phyloP scores from a whole-genome alignment of 2,888 invertebrate genomes.

The Serripes groenlandicus region DNA sequence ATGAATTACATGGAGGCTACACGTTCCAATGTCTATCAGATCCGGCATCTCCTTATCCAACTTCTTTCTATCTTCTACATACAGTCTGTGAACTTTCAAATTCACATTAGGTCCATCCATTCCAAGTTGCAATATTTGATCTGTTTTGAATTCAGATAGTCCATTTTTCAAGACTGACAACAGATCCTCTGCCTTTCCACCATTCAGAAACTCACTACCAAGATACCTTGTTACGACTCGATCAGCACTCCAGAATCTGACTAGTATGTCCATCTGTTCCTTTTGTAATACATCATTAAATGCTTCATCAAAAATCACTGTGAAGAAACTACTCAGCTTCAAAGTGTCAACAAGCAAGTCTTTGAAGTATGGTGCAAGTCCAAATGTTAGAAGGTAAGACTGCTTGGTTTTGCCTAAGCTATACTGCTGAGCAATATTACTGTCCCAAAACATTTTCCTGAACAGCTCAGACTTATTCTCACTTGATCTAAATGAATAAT shows the following conservation, averaged over 20 bases:
- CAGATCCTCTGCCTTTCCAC: conserved; percentile 71
- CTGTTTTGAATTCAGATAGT: conserved; percentile 31
- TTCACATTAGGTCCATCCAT: conserved; percentile 55
- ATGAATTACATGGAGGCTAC: conserved; percentile 79
- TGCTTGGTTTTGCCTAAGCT: conserved; percentile 40
- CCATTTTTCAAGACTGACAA: conserved; percentile 52
- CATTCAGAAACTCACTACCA: conserved; percentile 62
- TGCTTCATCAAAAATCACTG: conserved; percentile 68
- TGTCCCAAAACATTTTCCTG: conserved; percentile 56
- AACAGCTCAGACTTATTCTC: conserved; percentile 53
- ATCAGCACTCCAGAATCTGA: conserved; percentile 72
- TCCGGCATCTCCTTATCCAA: conserved; percentile 28
- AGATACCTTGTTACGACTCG: conserved; percentile 73
- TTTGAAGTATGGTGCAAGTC: conserved; percentile 65
- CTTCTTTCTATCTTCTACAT: conserved; percentile 26
- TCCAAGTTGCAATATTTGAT: conserved; percentile 36
- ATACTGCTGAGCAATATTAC: conserved; percentile 51
- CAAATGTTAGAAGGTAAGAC: conserved; percentile 49
- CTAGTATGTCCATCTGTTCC: conserved; percentile 75
- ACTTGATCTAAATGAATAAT: conserved; percentile 51
- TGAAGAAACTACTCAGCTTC: conserved; percentile 28
- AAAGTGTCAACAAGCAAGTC: conserved; percentile 27
- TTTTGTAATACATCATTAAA: conserved; percentile 57
- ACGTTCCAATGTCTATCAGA: conserved; percentile 77
- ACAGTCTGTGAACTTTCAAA: conserved; percentile 25